Conservation (phyloP, 2,888 invertebrate species). For the Scelioninae gen. 1 region DNA sequence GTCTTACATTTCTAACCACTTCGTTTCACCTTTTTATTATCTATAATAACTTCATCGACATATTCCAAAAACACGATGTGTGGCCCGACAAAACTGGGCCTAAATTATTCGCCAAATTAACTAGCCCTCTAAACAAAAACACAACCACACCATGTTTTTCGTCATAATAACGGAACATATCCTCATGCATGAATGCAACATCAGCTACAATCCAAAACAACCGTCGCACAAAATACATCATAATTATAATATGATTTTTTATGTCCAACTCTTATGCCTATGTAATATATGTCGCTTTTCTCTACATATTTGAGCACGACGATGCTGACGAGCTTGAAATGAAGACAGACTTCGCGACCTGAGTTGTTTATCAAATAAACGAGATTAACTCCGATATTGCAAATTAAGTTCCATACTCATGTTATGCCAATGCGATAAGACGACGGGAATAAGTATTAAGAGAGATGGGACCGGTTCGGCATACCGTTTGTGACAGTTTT, state of each 20-base stretch:
- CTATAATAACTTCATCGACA: slow-evolving; percentile 82
- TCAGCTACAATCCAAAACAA: slow-evolving; percentile 76
- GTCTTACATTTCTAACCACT: too few species aligned
- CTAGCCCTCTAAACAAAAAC: slow-evolving; percentile 66
- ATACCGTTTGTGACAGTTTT: slow-evolving; percentile 79
- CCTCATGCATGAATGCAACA: slow-evolving; percentile 82
- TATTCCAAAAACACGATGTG: slow-evolving; percentile 82
- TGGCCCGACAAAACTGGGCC: slow-evolving; percentile 74
- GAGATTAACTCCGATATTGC: slow-evolving; percentile 60
- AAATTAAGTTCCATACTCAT: slow-evolving; percentile 73
- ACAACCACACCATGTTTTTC: slow-evolving; percentile 76
- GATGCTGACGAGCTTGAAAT: slow-evolving; percentile 18
- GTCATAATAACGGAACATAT: slow-evolving; percentile 63
- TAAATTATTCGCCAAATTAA: slow-evolving; percentile 75
- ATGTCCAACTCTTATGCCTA: not conserved
- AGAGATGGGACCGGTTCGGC: slow-evolving; percentile 77
- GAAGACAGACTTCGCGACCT: slow-evolving; percentile 31
- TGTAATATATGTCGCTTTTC: not conserved
- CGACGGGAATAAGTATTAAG: slow-evolving; percentile 79
- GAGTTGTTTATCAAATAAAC: slow-evolving; percentile 52
- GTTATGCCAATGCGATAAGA: slow-evolving; percentile 75
- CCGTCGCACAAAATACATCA: slow-evolving; percentile 39
- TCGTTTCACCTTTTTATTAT: too few species aligned
- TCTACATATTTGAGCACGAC: not conserved
- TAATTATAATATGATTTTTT: slow-evolving; percentile 35